Base-by-base conservation (phyloP, 1,140 invertebrate genomes). In the Chionoecetes opilio region DNA sequence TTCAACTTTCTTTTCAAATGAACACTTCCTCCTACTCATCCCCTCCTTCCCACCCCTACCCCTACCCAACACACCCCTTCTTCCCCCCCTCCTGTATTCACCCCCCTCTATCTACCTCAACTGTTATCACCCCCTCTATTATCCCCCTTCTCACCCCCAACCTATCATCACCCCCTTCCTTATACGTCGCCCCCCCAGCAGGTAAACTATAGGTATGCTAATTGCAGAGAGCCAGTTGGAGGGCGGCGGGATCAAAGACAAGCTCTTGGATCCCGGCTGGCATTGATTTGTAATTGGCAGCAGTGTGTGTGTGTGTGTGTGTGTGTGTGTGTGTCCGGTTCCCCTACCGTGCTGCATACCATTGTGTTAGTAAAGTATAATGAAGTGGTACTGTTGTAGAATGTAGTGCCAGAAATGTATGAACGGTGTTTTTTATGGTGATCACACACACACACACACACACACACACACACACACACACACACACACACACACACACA, bases 241-340 rank as follows among this genome's bases (percentile, higher is more conserved):
- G 34, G 32, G 14, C 35, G 86, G 14, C 29, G 32, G 21, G 38
- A 88, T 88, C 35, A 88, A 88, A 38, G 86, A 26, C 14, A 14
- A 37, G 32, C 6, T 88, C 17, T 88, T 35, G 86, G 38, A 38
- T 38, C 34, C 34, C 35, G 86, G 86, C 86, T 88, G 34, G 34
- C 26, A 88, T 88, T 38, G 38, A 88, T 88, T 38, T 38, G 38
- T 88, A 37, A 37, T n/a, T 88, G 86, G 86, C 14, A n/a, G 86
- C 26, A 9, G 86, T 38, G 86, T n/a, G 38, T n/a, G 86, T 38
- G 34, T 3, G 34, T 21, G 86, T 82, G 26, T 82, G 82, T 34
- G 84, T 85, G 84, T 85, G 9, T 21, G 34, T 85, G 84, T 85
- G 34, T 31, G 31, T 34, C 3, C 32, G 84, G 9, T 11, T 75